Percentiles rank a stretch among this genome's conserved stretches.
Conservation (phyloP, 2,888 invertebrate genomes). For the Cyaniris semiargus region DNA sequence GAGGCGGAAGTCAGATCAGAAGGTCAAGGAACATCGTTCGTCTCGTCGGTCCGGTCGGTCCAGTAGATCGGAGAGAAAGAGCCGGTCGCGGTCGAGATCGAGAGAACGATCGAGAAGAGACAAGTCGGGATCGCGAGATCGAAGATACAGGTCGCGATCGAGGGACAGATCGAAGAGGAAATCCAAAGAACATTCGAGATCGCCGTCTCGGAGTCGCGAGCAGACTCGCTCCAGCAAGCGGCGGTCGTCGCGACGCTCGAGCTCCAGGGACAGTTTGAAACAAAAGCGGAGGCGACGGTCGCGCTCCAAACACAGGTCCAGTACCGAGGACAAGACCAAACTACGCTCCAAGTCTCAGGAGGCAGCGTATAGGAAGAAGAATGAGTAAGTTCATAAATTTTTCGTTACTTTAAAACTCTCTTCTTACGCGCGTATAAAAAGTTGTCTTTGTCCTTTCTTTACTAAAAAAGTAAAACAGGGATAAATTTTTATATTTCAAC, state of each 20-base stretch:
- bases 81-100: conserved; percentile 54
- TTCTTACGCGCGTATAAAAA: neutral
- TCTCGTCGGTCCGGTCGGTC: conserved; percentile 48
- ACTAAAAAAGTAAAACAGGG: too few relatives aligned
- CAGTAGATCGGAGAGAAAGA: conserved; percentile 51
- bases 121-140: conserved; percentile 56
- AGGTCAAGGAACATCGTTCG: conserved; percentile 58
- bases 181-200: conserved; percentile 57
- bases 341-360: conserved; percentile 71
- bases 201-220: conserved; percentile 53
- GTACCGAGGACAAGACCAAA: conserved; percentile 57
- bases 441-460: neutral
- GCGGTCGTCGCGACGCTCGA: conserved; percentile 46
- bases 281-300: conserved; percentile 45
- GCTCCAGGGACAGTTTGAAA: conserved; percentile 44
- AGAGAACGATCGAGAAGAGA: conserved; percentile 55
- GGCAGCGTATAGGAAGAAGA: conserved; percentile 54
- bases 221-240: conserved; percentile 51
- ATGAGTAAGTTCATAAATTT: conserved; percentile 59
- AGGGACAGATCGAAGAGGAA: conserved; percentile 54
- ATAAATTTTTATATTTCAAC: neutral
- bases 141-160: conserved; percentile 59
- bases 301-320: conserved; percentile 50
- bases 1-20: conserved; percentile 56
- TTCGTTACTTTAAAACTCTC: neutral